Evolutionary conservation across 2,888 invertebrate genomes (phyloP).

Genomic region (Pterobdella sp.): DNA sequence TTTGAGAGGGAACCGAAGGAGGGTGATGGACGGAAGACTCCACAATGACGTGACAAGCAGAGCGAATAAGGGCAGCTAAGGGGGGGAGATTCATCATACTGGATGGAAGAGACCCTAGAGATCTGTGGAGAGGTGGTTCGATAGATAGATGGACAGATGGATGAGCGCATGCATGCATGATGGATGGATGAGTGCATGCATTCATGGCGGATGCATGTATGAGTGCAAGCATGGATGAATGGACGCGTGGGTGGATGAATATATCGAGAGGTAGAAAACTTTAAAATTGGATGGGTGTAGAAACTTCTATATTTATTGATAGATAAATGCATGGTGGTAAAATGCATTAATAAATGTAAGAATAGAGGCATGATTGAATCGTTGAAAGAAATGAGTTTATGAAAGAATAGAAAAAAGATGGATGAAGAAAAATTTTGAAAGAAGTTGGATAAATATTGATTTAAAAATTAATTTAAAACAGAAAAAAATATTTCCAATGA

Average conservation of each 20-base stretch:
- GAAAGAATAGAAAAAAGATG: neutral
- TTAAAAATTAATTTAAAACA: neutral
- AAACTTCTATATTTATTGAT: neutral
- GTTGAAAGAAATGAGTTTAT: too few species aligned
- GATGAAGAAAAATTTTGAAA: neutral
- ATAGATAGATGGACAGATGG: slow-evolving; percentile 2
- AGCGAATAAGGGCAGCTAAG: slow-evolving; percentile 16
- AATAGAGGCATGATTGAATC: neutral
- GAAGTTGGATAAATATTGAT: neutral
- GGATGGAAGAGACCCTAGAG: slow-evolving; percentile 8
- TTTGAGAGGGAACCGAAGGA: neutral
- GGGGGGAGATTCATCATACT: neutral
- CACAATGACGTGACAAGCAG: slow-evolving; percentile 1
- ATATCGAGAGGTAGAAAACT: neutral
- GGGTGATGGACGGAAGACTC: too few species aligned
- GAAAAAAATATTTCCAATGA: neutral
- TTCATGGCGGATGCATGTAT: neutral
- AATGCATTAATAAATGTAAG: neutral
- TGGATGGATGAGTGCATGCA: slow-evolving; percentile 12
- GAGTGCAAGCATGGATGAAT: slow-evolving; percentile 5
- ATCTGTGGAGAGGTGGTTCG: neutral
- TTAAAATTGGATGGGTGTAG: neutral
- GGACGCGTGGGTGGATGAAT: slow-evolving; percentile 3
- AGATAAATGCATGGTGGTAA: neutral
- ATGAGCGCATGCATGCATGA: slow-evolving; percentile 1